phyloP scores from a whole-genome alignment of 2,888 invertebrate species.

The Caenorhabditis sp. region DNA sequence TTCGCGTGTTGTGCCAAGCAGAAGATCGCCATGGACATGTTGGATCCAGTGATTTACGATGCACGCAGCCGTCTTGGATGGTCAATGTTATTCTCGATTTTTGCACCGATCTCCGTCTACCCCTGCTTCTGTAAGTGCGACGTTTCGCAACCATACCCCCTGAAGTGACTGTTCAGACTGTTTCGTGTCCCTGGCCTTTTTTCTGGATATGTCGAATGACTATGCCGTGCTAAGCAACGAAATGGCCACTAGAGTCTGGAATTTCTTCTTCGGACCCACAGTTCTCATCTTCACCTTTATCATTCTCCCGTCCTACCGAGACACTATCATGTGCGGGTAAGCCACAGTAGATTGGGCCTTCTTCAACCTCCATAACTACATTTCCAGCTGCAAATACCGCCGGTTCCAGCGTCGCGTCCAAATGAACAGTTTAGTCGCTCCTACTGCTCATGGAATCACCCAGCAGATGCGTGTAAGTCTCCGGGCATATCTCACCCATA shows the following conservation, averaged over 20 bases:
- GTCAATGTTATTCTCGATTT: constrained; percentile 60
- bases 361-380: no score
- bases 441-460: constrained; percentile 29
- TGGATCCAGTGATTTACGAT: constrained; percentile 68
- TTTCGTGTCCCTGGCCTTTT: constrained; percentile 59
- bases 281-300: constrained; percentile 60
- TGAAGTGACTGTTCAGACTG: constrained; percentile 51
- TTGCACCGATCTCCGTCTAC: constrained; percentile 45
- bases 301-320: constrained; percentile 65
- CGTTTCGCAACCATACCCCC: no score
- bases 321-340: constrained; percentile 64
- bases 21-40: constrained; percentile 58
- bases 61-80: constrained; percentile 63
- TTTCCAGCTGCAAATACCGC: constrained; percentile 57
- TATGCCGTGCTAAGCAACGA: constrained; percentile 60
- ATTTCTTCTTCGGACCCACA: constrained; percentile 60
- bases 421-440: constrained; percentile 33
- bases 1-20: constrained; percentile 56
- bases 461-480: constrained; percentile 32
- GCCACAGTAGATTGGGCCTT: no score
- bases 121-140: constrained; percentile 54
- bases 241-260: constrained; percentile 62
- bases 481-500: background rate
- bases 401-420: constrained; percentile 45
- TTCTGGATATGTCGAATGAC: constrained; percentile 45